A percentile compares a stretch with the other conserved stretches of the same genome.
Evolutionary conservation across 2,113 vertebrate genomes (phyloP).

Genomic region (Anoura caudifer): DNA sequence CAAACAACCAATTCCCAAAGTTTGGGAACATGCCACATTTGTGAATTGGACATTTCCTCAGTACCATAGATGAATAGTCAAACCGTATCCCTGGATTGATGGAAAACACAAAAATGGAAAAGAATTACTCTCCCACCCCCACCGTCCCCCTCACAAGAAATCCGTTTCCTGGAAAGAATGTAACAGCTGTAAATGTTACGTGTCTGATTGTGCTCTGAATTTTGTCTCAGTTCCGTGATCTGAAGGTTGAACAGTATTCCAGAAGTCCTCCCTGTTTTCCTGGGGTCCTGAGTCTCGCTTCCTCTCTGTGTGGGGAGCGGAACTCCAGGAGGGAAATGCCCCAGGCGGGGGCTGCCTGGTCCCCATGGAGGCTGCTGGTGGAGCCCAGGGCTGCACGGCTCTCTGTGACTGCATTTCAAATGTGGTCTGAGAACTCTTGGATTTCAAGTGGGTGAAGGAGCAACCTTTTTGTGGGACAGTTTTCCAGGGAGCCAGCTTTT

Average conservation of each 20-base stretch:
- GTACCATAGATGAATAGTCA: background rate
- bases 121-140: background rate
- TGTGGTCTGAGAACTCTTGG: background rate
- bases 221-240: background rate
- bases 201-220: background rate
- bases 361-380: accelerated
- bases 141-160: background rate
- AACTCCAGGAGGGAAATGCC: background rate
- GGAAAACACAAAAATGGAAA: background rate
- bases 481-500: background rate
- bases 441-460: background rate
- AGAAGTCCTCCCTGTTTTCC: background rate
- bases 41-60: background rate
- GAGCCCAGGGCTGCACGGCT: background rate
- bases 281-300: background rate
- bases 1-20: background rate
- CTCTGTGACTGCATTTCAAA: background rate
- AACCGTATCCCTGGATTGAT: background rate
- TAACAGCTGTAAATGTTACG: background rate
- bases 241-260: background rate
- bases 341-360: background rate
- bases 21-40: background rate
- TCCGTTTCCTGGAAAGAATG: background rate
- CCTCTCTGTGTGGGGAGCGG: background rate
- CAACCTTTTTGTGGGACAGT: background rate